Conservation (phyloP, 2,113 vertebrate species). For the Heterotis niloticus region DNA sequence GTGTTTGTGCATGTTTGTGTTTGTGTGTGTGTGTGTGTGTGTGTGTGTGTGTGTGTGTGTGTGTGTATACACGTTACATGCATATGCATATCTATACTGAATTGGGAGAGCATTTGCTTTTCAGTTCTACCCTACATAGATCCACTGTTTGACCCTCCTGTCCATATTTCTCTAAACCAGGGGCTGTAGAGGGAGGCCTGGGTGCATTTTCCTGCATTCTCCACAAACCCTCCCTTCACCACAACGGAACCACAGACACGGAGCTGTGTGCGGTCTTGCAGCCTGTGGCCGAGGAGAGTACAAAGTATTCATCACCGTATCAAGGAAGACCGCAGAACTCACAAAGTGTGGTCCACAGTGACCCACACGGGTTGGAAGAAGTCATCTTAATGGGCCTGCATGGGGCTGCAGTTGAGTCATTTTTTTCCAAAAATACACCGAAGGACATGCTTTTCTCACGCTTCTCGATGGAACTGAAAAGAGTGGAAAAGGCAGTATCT, state of each 20-base stretch:
- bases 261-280: background rate
- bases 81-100: no score
- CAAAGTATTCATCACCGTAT: background rate
- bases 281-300: background rate
- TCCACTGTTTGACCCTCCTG: background rate
- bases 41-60: no score
- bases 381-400: background rate
- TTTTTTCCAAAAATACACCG: background rate
- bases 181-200: no score
- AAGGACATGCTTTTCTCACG: background rate
- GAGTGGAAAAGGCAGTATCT: background rate
- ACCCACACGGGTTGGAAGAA: background rate
- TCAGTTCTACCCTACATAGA: background rate
- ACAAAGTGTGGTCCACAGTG: background rate
- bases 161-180: no score
- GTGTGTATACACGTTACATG: no score
- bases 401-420: background rate
- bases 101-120: background rate
- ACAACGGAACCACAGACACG: background rate
- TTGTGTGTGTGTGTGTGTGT: no score
- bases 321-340: background rate
- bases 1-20: no score
- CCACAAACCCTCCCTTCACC: no score
- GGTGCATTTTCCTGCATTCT: background rate
- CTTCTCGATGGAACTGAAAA: background rate